These are phyloP conservation scores for Planococcus citri DNA, from an alignment of 1,140 invertebrate species.

Conservation along the genomic window DNA sequence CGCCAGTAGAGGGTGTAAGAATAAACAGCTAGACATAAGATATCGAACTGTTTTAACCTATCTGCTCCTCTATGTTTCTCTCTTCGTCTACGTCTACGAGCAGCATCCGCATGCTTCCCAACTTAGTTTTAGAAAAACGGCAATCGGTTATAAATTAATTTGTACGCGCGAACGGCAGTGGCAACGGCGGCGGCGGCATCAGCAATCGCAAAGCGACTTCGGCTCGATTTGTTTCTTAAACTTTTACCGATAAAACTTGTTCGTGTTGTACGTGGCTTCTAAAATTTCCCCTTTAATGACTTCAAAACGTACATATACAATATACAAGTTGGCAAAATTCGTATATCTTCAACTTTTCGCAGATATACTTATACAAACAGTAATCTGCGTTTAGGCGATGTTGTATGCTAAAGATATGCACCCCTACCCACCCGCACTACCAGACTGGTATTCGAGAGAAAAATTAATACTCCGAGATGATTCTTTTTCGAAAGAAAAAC, in stretches of 20 bases:
- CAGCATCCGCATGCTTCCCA: background rate
- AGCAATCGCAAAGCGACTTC: background rate
- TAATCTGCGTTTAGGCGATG: no score
- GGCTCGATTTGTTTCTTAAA: background rate
- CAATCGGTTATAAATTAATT: conserved; percentile 4
- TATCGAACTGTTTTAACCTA: background rate
- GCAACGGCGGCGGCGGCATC: no score
- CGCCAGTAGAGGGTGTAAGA: background rate
- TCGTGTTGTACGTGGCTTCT: background rate
- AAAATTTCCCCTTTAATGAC: background rate
- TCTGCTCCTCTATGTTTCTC: no score
- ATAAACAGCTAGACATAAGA: background rate
- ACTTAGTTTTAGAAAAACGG: background rate
- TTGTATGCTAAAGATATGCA: no score
- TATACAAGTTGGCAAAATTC: no score
- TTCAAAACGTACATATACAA: background rate
- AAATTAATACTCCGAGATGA: no score
- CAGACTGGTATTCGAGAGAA: no score
- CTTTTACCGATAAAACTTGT: background rate
- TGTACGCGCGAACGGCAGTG: background rate
- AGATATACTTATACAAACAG: no score
- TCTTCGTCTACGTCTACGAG: background rate
- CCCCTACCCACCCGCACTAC: no score
- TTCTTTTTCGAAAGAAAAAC: no score
- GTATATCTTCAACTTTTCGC: no score